Evolutionary conservation across 2,888 invertebrate genomes (phyloP), one percentile per base, ranked within the genome.

Genomic region (Mystacides longicornis): DNA sequence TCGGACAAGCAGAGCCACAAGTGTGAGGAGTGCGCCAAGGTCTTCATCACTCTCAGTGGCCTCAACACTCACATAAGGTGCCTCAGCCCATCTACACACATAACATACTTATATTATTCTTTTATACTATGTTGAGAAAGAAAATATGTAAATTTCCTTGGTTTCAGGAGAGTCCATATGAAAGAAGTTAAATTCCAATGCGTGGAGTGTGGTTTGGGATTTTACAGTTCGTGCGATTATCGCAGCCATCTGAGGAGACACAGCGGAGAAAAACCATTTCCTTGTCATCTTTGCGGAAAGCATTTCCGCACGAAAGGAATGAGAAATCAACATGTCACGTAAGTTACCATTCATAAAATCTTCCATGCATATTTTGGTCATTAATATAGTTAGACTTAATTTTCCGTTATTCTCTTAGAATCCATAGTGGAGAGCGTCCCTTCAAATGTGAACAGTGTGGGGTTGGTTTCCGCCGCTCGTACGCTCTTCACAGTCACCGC

Each of bases 381-480:
- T n/a, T n/a, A n/a, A 7, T 27, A 27, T 7, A 27, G 11, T 27
- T 27, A 11, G 27, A 11, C 5, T 27, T 27, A 27, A 27, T 7
- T 7, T 27, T 27, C 11, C n/a, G n/a, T 16, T 23, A 14, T 45
- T n/a, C 19, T 55, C 42, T 1, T 16, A 67, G 74, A 18, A 67
- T 67, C 7, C 73, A 72, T 62, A 69, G 71, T 0, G 71, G 71
- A 31, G 71, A 70, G 60, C 62, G 73, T 5, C 73, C 73, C 1
- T 72, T 65, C 62, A 68, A 69, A 0, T 74, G 74, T 54, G 72
- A 73, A 49, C 65, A 71, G n/a, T 74, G 74, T 58, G 72, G 71
- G 2, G 64, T 71, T 14, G 65, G 69, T 2, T 72, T 74, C 59
- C 58, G 69, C 20, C 71, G 74, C 22, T 70, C 69, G 2, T 71